Evolutionary conservation across 2,888 invertebrate species (phyloP).

Genomic region (Chromoteleia sp.): DNA sequence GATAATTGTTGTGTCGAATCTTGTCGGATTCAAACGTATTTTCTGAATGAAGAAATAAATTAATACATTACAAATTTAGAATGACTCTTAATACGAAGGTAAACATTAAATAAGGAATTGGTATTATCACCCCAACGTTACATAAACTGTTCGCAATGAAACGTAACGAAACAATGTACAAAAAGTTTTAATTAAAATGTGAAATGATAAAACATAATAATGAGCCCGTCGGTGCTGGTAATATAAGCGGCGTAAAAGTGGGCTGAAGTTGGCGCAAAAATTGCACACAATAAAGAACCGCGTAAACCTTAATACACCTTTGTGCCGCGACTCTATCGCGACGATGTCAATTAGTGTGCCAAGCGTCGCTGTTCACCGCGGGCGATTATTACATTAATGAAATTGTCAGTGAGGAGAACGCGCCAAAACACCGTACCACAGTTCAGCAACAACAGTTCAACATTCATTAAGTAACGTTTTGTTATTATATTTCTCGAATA

Average conservation of each 20-base stretch:
- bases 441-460: slow-evolving; percentile 46
- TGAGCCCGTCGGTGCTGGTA: background rate
- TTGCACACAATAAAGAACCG: slow-evolving; percentile 16
- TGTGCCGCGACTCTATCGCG: slow-evolving; percentile 25
- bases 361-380: slow-evolving; percentile 18
- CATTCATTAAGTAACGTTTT: slow-evolving; percentile 33
- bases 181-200: slow-evolving; percentile 16
- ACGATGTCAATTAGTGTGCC: slow-evolving; percentile 31
- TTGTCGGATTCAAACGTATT: no score
- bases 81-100: no score
- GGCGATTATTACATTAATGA: slow-evolving; percentile 54
- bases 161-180: no score
- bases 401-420: slow-evolving; percentile 35
- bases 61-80: no score
- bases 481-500: slow-evolving; percentile 24
- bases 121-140: no score
- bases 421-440: slow-evolving; percentile 26
- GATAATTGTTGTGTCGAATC: no score
- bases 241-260: slow-evolving; percentile 19
- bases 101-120: no score
- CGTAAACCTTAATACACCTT: slow-evolving; percentile 35
- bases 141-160: no score
- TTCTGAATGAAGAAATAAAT: no score
- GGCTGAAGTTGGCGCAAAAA: slow-evolving; percentile 20
- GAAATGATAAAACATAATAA: slow-evolving; percentile 22